Percentiles rank a stretch among this genome's conserved stretches.
phyloP scores from a whole-genome alignment of 2,888 invertebrate genomes.

The Lithophane ornitopus region DNA sequence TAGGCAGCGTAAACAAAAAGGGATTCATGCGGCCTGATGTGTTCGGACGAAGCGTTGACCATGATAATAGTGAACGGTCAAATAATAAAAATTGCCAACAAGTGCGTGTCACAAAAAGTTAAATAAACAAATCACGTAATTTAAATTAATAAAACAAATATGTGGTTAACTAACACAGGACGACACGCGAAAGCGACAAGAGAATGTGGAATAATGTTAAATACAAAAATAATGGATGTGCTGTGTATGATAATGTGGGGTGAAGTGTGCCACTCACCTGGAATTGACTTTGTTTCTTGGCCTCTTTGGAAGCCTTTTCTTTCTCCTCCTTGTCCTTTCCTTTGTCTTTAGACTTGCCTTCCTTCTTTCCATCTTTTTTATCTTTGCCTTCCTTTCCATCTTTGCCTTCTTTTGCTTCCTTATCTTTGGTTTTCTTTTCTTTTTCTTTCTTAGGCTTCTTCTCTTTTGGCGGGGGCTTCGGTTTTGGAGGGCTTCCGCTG shows the following conservation, averaged over 20 bases:
- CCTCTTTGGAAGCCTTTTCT: conserved; percentile 90
- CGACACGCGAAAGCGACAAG: conserved; percentile 84
- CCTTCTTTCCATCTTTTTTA: conserved; percentile 90
- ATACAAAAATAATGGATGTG: conserved; percentile 86
- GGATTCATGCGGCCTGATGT: conserved; percentile 86
- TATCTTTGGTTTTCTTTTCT: conserved; percentile 92
- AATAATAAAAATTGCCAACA: conserved; percentile 74
- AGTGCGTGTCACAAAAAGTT: conserved; percentile 76
- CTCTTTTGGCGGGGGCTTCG: conserved; percentile 92
- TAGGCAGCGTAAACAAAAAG: conserved; percentile 90
- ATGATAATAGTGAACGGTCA: conserved; percentile 71
- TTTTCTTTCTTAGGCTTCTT: conserved; percentile 93
- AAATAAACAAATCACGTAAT: conserved; percentile 76
- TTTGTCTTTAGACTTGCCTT: conserved; percentile 89
- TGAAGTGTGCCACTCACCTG: conserved; percentile 88
- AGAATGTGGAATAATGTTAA: conserved; percentile 68
- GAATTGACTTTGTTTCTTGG: conserved; percentile 92
- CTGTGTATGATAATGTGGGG: conserved; percentile 76
- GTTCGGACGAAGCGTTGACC: conserved; percentile 80
- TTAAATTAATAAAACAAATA: conserved; percentile 74
- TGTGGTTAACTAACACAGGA: conserved; percentile 84
- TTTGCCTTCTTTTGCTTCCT: conserved; percentile 89
- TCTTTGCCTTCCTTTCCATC: conserved; percentile 89
- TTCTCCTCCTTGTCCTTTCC: conserved; percentile 92
- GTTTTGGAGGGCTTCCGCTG: conserved; percentile 93